Percentiles rank a stretch among this genome's conserved stretches.
Conservation (phyloP, 1,140 invertebrate genomes). For the Ridgeia piscesae region DNA sequence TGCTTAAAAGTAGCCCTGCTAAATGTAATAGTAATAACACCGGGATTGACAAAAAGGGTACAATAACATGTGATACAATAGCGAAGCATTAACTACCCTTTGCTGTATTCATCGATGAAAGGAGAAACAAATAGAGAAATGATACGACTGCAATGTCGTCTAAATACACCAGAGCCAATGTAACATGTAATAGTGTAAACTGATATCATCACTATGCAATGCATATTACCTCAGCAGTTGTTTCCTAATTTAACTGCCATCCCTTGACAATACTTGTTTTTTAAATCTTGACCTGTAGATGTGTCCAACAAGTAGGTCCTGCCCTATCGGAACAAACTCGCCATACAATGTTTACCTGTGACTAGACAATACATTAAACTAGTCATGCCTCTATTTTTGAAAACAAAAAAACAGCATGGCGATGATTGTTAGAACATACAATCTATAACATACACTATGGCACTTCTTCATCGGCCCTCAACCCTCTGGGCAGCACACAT, state of each 20-base stretch:
- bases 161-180: not conserved
- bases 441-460: not conserved
- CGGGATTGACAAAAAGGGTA: not conserved
- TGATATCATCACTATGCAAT: not conserved
- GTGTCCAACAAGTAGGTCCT: not conserved
- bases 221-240: not conserved
- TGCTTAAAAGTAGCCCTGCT: not conserved
- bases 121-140: not conserved
- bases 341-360: not conserved
- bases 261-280: no score
- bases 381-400: not conserved
- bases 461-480: not conserved
- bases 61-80: not conserved
- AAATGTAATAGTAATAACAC: not conserved
- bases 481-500: not conserved
- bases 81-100: not conserved
- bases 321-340: not conserved
- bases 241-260: no score
- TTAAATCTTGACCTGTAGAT: no score
- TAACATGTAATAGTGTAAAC: not conserved
- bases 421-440: not conserved
- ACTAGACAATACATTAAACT: not conserved
- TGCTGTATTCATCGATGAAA: not conserved
- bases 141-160: not conserved
- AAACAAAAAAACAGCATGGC: not conserved